Base-by-base conservation (phyloP, 1,140 invertebrate genomes). In the Panagrolaimus sp. region DNA sequence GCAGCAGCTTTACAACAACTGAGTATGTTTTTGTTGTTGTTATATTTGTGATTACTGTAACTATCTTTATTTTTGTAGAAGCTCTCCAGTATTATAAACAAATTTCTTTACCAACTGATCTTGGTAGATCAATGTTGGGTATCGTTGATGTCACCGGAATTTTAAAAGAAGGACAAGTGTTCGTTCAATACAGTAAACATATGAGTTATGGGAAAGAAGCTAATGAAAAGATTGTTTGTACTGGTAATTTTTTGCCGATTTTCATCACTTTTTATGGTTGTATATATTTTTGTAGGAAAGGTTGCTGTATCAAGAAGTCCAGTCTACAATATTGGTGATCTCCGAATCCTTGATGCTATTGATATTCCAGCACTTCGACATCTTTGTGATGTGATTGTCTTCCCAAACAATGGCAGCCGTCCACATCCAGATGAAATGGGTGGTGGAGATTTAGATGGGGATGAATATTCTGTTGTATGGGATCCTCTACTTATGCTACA, bases 391-490 rank as follows among this genome's bases (percentile, higher is more conserved):
- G 81, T 78, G 43, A 74, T 83, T 63, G 79, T 83, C 1, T 83
- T 83, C 71, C 79, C 81, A 27, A 14, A 67, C 13, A 67, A 74
- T 47, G 81, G 81, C 3, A 9, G 61, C 43, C 64, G 79, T 48
- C 80, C 81, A n/a, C 78, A 82, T 65, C 71, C 78, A 9, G 72
- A 81, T 71, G 78, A 83, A 68, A 80, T 83, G 77, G 74, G 74
- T 44, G 65, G 65, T 13, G 69, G 67, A 42, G 79, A 81, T 73
- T 63, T 81, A 16, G 79, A 81, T 71, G 79, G 79, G 8, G 79
- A 81, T 70, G 75, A 79, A 63, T 81, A 78, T 67, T 70, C 72
- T 65, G 73, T 80, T 14, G 73, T 74, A 20, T 81, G 79, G 79
- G 63, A 76, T 45, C 16, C 63, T 13, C 63, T 71, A 7, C 65